These are phyloP conservation scores for Aromia moschata DNA, from an alignment of 2,888 invertebrate species.

Conservation along the genomic window DNA sequence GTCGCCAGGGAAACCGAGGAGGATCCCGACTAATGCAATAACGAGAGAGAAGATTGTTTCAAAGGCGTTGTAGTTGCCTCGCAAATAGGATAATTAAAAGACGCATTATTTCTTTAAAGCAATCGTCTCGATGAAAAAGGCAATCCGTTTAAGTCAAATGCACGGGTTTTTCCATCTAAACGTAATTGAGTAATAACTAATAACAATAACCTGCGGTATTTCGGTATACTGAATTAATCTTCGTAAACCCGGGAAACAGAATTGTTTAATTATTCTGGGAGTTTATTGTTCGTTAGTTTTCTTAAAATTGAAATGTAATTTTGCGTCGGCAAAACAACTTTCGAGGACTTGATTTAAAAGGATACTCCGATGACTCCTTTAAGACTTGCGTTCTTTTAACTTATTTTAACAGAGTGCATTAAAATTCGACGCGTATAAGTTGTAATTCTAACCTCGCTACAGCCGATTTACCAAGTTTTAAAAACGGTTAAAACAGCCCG, in stretches of 20 bases:
- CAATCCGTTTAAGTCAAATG: neutral
- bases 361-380: too few species aligned
- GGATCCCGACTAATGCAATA: conserved; percentile 51
- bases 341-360: too few species aligned
- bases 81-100: neutral
- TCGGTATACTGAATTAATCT: neutral
- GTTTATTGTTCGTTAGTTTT: neutral
- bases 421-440: neutral
- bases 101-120: neutral
- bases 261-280: neutral
- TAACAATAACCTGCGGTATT: neutral
- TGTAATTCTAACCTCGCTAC: neutral
- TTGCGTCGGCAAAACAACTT: neutral
- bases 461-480: neutral
- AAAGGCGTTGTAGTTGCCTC: neutral
- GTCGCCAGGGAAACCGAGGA: conserved; percentile 47
- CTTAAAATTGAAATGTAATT: neutral
- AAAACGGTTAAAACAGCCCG: too few species aligned
- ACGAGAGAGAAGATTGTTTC: conserved; percentile 50
- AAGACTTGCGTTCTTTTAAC: too few species aligned
- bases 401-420: neutral
- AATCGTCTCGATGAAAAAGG: conserved; percentile 2
- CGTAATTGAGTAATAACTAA: neutral
- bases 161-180: neutral
- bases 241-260: neutral